Percentiles rank a stretch among this genome's conserved stretches.
phyloP scores from a whole-genome alignment of 2,113 vertebrate genomes.

The Myiagra hebetior region DNA sequence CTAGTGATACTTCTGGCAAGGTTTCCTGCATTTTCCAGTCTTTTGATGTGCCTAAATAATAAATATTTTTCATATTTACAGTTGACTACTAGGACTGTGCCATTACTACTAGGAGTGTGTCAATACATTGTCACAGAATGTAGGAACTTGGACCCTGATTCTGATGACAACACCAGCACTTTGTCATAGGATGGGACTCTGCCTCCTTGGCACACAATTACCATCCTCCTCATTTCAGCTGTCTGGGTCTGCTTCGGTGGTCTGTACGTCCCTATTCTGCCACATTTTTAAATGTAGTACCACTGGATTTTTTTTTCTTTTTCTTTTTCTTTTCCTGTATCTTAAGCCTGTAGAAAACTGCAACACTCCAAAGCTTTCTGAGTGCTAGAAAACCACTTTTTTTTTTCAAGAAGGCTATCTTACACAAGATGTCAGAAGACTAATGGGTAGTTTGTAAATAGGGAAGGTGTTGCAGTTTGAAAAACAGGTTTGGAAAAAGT shows the following conservation, averaged over 20 bases:
- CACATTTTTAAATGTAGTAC: background rate
- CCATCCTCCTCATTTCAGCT: background rate
- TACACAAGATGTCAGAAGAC: background rate
- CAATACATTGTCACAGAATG: background rate
- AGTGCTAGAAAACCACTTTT: background rate
- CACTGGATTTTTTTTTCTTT: background rate
- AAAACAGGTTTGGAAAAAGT: background rate
- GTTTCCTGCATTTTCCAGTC: background rate
- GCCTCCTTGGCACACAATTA: background rate
- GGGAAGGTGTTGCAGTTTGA: background rate
- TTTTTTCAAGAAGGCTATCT: background rate
- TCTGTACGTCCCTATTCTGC: background rate
- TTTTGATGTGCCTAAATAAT: background rate
- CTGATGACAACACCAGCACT: background rate
- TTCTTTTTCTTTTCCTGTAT: background rate
- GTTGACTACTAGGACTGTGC: background rate
- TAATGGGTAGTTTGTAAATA: background rate
- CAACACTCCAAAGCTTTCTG: background rate
- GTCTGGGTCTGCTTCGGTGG: background rate
- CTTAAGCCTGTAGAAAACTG: background rate
- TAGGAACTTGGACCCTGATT: background rate
- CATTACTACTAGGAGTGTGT: background rate
- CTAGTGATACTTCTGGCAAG: background rate
- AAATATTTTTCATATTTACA: background rate
- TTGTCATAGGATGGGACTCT: rapidly evolving